Evolutionary conservation across 1,140 invertebrate species (phyloP).

Genomic region (Euura lappo): DNA sequence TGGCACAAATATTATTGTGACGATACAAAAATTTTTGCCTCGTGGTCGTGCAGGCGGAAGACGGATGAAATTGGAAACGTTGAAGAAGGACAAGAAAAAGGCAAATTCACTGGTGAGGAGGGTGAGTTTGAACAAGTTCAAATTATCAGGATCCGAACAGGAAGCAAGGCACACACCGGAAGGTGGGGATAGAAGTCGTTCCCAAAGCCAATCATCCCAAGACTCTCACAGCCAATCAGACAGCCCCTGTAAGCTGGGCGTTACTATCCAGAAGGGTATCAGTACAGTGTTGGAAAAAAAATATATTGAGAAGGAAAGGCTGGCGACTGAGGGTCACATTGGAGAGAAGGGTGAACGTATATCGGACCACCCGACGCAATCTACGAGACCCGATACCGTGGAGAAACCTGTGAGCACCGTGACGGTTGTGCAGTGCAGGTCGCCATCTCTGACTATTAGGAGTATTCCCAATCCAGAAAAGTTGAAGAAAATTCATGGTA

Average conservation of each 20-base stretch:
- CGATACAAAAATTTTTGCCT: too few species aligned
- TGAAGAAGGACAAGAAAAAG: constrained; percentile 38
- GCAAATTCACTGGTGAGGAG: constrained; percentile 46
- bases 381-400: not conserved
- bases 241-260: constrained; percentile 27
- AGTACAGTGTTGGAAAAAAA: constrained; percentile 5
- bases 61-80: constrained; percentile 36
- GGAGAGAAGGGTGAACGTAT: constrained; percentile 18
- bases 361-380: constrained; percentile 32
- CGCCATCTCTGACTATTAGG: constrained; percentile 48
- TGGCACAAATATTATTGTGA: too few species aligned
- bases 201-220: constrained; percentile 51
- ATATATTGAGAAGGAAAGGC: not conserved
- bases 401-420: constrained; percentile 47
- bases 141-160: constrained; percentile 40
- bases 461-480: constrained; percentile 16
- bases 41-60: too few species aligned
- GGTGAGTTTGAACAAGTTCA: constrained; percentile 51
- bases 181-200: constrained; percentile 49
- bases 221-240: constrained; percentile 45
- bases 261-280: constrained; percentile 25
- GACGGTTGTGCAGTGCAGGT: constrained; percentile 45
- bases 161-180: constrained; percentile 46
- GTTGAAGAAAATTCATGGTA: not conserved
- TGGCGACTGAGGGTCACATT: not conserved